Evolutionary conservation across 2,797 vertebrate species (phyloP), one percentile per base, ranked within the genome.

Genomic region (Fundulus diaphanus): DNA sequence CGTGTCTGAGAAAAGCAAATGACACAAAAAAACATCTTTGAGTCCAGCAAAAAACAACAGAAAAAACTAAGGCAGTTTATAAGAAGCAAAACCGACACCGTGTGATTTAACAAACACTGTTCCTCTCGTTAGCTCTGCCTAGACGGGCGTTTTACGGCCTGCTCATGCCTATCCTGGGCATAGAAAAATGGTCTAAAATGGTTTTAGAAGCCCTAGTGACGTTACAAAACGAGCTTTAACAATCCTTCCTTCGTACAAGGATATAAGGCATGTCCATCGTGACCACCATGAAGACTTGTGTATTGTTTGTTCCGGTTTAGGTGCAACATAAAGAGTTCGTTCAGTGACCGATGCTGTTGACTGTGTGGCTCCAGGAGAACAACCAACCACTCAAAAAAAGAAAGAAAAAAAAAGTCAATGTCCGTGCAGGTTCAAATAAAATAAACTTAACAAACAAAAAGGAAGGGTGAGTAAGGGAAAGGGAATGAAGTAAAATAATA

Each of bases 351-450:
- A 91, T 94, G 93, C 86, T 93, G 92, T 90, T 93, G 93, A 95
- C 90, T 85, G 91, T 89, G 92, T 85, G 85, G 93, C 94, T 94
- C 94, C 94, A 92, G 92, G 88, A 93, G 91, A 94, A 95, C 94
- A 93, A 95, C 92, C 94, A 94, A 94, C 93, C 94, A 94, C 89
- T 93, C 92, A 93, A 94, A 65, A 96, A 95, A n/a, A n/a, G n/a
- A n/a, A n/a, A n/a, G n/a, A n/a, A n/a, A n/a, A n/a, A n/a, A n/a
- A n/a, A n/a, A n/a, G n/a, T 94, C 90, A 95, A 96, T 95, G 95
- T 95, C 94, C 92, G 92, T 95, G 95, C 94, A 95, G 93, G 94
- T 95, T 95, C 88, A 93, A 95, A 94, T 90, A 85, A 94, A 94
- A 87, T 18, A 52, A n/a, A 22, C 3, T 87, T 93, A 94, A 95